Percentiles rank a stretch among this genome's conserved stretches.
These are phyloP conservation scores for Furcifer pardalis DNA, from an alignment of 2,797 vertebrate genomes.

Conservation along the genomic window DNA sequence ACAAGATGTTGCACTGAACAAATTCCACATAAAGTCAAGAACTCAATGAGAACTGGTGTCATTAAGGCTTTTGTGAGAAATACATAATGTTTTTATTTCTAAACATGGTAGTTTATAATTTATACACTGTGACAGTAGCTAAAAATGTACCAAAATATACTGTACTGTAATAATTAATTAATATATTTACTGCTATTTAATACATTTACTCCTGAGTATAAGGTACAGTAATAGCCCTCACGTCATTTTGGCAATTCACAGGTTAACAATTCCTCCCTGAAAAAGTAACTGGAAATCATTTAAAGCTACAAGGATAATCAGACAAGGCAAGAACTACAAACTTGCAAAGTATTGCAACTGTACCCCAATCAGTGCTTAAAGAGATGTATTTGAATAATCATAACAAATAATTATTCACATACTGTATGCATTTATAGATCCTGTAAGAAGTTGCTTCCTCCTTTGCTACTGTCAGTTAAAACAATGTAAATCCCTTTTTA, in stretches of 20 bases:
- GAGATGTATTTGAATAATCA: not conserved
- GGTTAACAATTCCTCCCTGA: not conserved
- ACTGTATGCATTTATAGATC: not conserved
- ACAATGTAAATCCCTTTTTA: not conserved
- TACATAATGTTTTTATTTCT: conserved; percentile 39
- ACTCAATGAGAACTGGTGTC: conserved; percentile 40
- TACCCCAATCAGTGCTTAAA: conserved; percentile 5
- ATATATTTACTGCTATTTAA: conserved; percentile 36
- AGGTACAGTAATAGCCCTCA: not conserved
- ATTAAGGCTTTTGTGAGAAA: conserved; percentile 40
- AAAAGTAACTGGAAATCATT: not conserved
- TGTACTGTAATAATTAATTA: not conserved
- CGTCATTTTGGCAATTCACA: not conserved
- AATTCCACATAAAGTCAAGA: conserved; percentile 26
- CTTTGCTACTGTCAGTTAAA: conserved; percentile 1
- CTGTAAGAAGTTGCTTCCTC: conserved; percentile 11
- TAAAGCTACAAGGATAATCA: conserved; percentile 1
- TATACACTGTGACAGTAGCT: conserved; percentile 41
- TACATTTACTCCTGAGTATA: conserved; percentile 31
- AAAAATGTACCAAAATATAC: conserved; percentile 28
- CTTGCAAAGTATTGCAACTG: not conserved
- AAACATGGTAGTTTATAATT: conserved; percentile 47
- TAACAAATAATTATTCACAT: conserved; percentile 16
- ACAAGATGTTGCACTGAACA: not conserved
- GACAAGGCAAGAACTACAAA: not conserved